Evolutionary conservation across 2,888 invertebrate species (phyloP), one percentile per base, ranked within the genome.

Genomic region (Agriotes lineatus): DNA sequence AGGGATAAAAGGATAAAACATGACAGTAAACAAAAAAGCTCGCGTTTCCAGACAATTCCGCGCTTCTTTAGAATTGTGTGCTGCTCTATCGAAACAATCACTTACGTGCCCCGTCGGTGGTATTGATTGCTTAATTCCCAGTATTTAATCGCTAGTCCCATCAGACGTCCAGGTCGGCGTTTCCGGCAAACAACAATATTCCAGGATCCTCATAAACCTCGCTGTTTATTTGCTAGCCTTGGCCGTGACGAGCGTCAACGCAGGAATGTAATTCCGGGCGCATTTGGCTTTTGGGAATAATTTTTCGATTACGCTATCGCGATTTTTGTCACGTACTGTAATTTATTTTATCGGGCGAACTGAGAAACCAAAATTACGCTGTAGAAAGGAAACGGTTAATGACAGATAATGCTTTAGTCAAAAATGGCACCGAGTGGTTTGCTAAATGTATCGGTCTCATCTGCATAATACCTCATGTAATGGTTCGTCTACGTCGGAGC

Each of bases 261-360:
- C 30, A 10, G 18, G 52, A 33, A 48, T 48, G 48, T 22, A 48
- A 48, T 48, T 20, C 19, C 48, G 4, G 19, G 19, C 18, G 10
- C 22, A 22, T 33, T 33, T 52, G n/a, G 52, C 52, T 52, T 48
- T 33, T 33, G 52, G 52, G 52, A 30, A 52, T 52, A 52, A 52
- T 52, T 52, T 52, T 33, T 18, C 14, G 52, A 33, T 52, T 33
- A 52, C 33, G 52, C 18, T 52, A 52, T 52, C 52, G 16, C 16
- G 52, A 52, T 52, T 52, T 52, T 52, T 33, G 52, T 52, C 52
- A 52, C 52, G 52, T 52, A 52, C 52, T 33, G 33, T 52, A 52
- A 52, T 52, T 52, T 52, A 52, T 52, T 52, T 52, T 52, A 52
- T 52, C 33, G 52, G 33, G 52, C 52, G 52, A 16, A 52, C 33